These are phyloP conservation scores for Rhodeus uyekii DNA, from an alignment of 2,797 vertebrate genomes.

Conservation along the genomic window DNA sequence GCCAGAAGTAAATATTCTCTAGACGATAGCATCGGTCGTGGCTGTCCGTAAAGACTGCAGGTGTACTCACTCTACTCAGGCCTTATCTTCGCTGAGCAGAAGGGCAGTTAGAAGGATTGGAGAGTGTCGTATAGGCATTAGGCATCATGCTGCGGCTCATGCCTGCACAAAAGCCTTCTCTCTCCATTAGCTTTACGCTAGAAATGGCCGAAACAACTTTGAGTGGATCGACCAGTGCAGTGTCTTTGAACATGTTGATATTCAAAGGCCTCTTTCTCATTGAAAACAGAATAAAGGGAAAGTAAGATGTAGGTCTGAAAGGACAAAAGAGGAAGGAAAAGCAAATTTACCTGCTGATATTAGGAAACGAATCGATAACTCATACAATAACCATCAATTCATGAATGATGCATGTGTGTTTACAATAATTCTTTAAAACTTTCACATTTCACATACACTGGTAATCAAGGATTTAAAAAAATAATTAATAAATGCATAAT, in stretches of 20 bases:
- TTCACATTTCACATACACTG: slow-evolving; percentile 27
- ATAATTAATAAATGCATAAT: slow-evolving; percentile 26
- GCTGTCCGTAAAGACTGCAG: slow-evolving; percentile 56
- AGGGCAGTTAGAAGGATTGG: slow-evolving; percentile 43
- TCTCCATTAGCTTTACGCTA: slow-evolving; percentile 27
- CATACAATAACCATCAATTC: not conserved
- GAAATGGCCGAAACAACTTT: slow-evolving; percentile 24
- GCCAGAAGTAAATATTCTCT: slow-evolving; percentile 57
- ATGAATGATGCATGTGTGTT: not conserved
- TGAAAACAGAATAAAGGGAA: slow-evolving; percentile 37
- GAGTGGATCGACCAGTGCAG: slow-evolving; percentile 46
- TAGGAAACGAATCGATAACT: not conserved
- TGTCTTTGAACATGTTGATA: slow-evolving; percentile 47
- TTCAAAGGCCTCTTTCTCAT: slow-evolving; percentile 45
- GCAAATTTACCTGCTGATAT: not conserved
- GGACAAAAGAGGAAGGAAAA: not conserved
- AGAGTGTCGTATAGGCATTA: slow-evolving; percentile 25
- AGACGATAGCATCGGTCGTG: slow-evolving; percentile 51
- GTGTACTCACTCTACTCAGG: slow-evolving; percentile 63
- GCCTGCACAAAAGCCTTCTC: slow-evolving; percentile 46
- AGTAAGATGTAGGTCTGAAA: slow-evolving; percentile 5
- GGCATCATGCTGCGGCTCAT: slow-evolving; percentile 32
- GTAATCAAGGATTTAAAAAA: slow-evolving; percentile 20
- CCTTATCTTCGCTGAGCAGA: slow-evolving; percentile 74
- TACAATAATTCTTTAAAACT: not conserved